Evolutionary conservation across 1,140 invertebrate species (phyloP), one percentile per base, ranked within the genome.

Genomic region (Coenobita brevimanus): DNA sequence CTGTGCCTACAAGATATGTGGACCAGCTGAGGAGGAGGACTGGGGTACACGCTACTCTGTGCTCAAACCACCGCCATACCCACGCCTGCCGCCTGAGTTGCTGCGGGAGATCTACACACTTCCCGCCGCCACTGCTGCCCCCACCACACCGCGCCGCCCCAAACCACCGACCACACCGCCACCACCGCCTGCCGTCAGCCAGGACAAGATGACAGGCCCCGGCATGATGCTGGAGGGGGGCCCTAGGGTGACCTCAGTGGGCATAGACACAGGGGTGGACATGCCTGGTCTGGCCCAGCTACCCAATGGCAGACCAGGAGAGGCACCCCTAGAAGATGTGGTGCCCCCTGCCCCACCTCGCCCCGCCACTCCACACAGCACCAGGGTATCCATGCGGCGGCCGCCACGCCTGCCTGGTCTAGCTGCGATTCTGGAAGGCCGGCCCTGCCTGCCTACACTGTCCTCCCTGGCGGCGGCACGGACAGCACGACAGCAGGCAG

Each of bases 1-100:
- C 82, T 85, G 82, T 33, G 82, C 82, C 50, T 85, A 85, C 41
- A 85, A 85, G 71, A 85, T 85, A 57, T 85, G 82, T 38, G 82
- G 82, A 57, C 82, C 82, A 10, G 82, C 82, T 15, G 82, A 85
- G 71, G 82, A 85, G 41, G 82, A 85, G 24, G 82, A 85, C 8
- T 85, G 82, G 82, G 82, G 71, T 8, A 75, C 82, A 4, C 71
- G 82, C 17, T 85, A 85, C 71, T 85, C 82, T 17, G 82, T 85
- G 30, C 54, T 85, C 13, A 85, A 85, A 41, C 73, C 82, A 30
- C 10, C 79, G 0, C 54, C 82, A 1, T 50, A 64, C n/a, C 82
- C 71, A 6, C 82, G 82, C 71, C 82, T 85, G 27, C 71, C 82
- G 1, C 82, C 82, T 6, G 82, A 85, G 71, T 71, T 85, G 27